These are phyloP conservation scores for Himalopsyche kuldschensis DNA, from an alignment of 2,888 invertebrate species.

Conservation along the genomic window DNA sequence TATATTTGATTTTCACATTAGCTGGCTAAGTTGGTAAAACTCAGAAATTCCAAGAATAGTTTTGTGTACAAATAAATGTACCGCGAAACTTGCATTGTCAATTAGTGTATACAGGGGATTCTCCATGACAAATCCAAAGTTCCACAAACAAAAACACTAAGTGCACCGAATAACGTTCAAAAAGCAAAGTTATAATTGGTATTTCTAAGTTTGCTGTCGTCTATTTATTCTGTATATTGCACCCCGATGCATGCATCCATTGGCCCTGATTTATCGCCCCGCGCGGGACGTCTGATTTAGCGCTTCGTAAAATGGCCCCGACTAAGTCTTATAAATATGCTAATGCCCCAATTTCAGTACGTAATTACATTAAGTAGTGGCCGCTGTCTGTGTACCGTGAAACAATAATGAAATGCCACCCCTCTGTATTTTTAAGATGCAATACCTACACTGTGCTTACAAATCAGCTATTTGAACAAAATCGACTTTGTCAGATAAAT, in stretches of 20 bases:
- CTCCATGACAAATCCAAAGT: neutral
- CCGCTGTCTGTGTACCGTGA: neutral
- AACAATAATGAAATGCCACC: neutral
- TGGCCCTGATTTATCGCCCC: conserved; percentile 3
- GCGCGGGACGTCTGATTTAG: conserved; percentile 11
- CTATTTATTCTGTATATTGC: neutral
- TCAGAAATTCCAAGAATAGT: no score
- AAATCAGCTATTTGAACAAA: neutral
- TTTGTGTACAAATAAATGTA: no score
- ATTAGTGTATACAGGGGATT: neutral
- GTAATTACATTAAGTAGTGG: conserved; percentile 34
- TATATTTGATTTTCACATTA: no score
- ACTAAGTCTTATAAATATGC: conserved; percentile 32
- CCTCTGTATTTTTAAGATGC: neutral
- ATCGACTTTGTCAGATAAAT: neutral
- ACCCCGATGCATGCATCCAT: neutral
- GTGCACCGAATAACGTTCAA: neutral
- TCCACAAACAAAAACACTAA: neutral
- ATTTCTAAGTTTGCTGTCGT: neutral
- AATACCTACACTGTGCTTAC: neutral
- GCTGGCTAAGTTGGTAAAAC: no score
- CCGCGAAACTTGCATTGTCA: neutral
- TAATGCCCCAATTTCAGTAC: conserved; percentile 28
- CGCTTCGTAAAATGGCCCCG: conserved; percentile 2
- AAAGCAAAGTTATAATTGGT: neutral